These are phyloP conservation scores for Hydroisotoma schaefferi DNA, from an alignment of 2,888 invertebrate genomes.

Conservation along the genomic window DNA sequence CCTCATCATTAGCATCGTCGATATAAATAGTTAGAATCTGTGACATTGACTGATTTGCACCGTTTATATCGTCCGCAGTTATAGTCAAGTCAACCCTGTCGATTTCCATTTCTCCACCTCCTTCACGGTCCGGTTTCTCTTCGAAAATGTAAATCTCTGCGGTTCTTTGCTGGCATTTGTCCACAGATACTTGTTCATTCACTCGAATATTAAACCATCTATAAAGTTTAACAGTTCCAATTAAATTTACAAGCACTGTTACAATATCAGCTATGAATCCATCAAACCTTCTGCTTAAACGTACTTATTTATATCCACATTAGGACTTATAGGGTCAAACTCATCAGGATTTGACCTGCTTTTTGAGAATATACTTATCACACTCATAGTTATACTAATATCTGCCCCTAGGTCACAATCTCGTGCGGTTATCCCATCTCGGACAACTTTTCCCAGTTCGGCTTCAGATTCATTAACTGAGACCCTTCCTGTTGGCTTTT, in stretches of 20 bases:
- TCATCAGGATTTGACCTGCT: background rate
- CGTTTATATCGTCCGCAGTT: conserved; percentile 28
- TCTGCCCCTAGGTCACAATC: background rate
- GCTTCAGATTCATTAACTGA: too few species aligned
- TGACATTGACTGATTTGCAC: background rate
- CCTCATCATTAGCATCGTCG: conserved; percentile 50
- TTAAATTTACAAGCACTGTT: background rate
- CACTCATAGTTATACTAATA: background rate
- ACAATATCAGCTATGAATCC: background rate
- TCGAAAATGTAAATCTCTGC: conserved; percentile 14
- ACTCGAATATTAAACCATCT: conserved; percentile 14
- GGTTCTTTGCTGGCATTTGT: background rate
- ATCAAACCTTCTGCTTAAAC: background rate
- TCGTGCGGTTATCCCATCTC: background rate
- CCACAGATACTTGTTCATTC: background rate
- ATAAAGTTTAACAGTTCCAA: background rate
- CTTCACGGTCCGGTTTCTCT: conserved; percentile 20
- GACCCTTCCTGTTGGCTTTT: too few species aligned
- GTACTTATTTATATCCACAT: background rate
- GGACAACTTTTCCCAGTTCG: background rate
- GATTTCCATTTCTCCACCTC: conserved; percentile 10
- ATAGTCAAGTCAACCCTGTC: conserved; percentile 49
- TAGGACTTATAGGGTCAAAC: background rate
- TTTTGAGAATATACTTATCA: background rate
- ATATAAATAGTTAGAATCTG: conserved; percentile 31